phyloP scores from a whole-genome alignment of 1,140 invertebrate genomes.

The Piezodorus guildinii region DNA sequence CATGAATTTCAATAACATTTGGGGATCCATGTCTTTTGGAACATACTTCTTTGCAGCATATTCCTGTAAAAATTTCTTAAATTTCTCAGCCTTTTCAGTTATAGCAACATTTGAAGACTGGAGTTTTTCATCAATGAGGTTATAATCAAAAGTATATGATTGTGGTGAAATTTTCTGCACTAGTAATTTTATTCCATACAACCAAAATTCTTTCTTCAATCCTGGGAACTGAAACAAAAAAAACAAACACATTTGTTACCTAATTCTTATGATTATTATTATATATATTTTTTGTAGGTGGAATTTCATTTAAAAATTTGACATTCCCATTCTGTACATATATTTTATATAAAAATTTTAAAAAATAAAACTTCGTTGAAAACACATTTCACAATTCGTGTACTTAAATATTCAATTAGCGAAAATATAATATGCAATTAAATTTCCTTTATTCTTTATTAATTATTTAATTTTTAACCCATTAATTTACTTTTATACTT shows the following conservation, averaged over 20 bases:
- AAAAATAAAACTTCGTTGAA: too few species aligned
- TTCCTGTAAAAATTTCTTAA: slow-evolving; percentile 20
- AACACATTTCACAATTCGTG: too few species aligned
- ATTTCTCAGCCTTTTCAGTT: slow-evolving; percentile 18
- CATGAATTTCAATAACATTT: slow-evolving; percentile 17
- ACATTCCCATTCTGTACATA: too few species aligned
- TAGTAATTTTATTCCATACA: slow-evolving; percentile 19
- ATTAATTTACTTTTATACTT: too few species aligned
- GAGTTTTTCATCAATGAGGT: slow-evolving; percentile 17
- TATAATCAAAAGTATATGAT: slow-evolving; percentile 15
- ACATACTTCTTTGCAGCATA: neutral
- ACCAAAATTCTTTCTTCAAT: slow-evolving; percentile 12
- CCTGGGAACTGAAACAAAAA: slow-evolving; percentile 20
- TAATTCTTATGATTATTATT: too few species aligned
- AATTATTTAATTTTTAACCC: too few species aligned
- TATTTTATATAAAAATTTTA: too few species aligned
- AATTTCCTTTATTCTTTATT: too few species aligned
- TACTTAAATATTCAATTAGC: too few species aligned
- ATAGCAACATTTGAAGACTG: slow-evolving; percentile 17
- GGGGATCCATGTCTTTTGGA: neutral
- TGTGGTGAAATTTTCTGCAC: neutral
- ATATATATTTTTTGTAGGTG: too few species aligned
- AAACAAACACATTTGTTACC: neutral
- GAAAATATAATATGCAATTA: too few species aligned
- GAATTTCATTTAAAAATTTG: too few species aligned